phyloP scores from a whole-genome alignment of 2,113 vertebrate genomes.

The Actenoides hombroni region DNA sequence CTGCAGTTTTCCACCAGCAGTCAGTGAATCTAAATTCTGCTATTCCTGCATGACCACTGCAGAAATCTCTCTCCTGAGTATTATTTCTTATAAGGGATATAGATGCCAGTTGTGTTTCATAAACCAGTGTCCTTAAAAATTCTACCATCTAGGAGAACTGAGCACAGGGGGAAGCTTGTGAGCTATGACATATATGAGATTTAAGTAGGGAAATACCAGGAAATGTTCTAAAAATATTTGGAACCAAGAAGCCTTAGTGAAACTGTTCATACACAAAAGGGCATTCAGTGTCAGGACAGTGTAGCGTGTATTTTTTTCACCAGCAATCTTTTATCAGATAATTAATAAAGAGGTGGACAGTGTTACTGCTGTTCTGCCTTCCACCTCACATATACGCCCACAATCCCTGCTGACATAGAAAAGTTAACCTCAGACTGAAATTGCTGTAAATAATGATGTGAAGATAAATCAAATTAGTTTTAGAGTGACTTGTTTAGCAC shows the following conservation, averaged over 20 bases:
- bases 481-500: background rate
- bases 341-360: background rate
- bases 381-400: background rate
- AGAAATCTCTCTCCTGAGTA: background rate
- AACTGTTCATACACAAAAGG: background rate
- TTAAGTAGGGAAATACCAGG: background rate
- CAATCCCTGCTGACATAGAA: background rate
- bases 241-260: background rate
- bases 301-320: background rate
- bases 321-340: background rate
- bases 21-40: background rate
- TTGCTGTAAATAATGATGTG: background rate
- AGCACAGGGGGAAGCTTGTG: background rate
- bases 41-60: background rate
- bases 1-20: background rate
- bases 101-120: background rate
- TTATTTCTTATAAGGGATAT: background rate
- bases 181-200: background rate
- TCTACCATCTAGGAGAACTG: background rate
- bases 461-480: background rate
- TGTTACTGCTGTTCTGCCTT: background rate
- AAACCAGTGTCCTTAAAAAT: background rate
- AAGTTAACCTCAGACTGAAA: background rate
- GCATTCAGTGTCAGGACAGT: background rate
- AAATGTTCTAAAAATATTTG: conserved; percentile 13